Conservation (phyloP, 2,888 invertebrate genomes). For the Xestia xanthographa region DNA sequence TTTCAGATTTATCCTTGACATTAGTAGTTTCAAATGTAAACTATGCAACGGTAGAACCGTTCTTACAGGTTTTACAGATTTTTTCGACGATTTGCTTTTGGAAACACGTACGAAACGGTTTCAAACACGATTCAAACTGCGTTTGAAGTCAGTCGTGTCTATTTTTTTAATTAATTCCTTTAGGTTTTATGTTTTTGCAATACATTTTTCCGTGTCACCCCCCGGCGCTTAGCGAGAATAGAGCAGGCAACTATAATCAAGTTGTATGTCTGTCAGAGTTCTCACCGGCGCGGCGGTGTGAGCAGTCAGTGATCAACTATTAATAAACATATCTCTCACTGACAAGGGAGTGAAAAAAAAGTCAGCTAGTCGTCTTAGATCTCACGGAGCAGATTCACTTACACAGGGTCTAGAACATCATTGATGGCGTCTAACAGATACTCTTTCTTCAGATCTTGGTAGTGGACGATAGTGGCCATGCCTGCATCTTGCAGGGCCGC, state of each 20-base stretch:
- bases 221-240: neutral
- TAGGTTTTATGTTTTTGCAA: neutral
- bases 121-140: neutral
- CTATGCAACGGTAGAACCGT: neutral
- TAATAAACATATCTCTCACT: neutral
- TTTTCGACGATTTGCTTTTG: neutral
- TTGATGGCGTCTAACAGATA: slow-evolving; percentile 89
- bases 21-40: neutral
- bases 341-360: neutral
- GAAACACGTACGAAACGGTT: neutral
- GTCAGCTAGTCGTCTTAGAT: neutral
- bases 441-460: slow-evolving; percentile 90
- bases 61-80: neutral
- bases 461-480: slow-evolving; percentile 90
- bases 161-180: neutral
- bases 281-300: neutral
- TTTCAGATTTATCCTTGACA: slow-evolving; percentile 22
- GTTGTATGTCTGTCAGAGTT: neutral
- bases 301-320: neutral
- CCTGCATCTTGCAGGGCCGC: slow-evolving; percentile 91
- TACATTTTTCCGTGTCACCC: neutral
- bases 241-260: neutral
- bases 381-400: slow-evolving; percentile 69
- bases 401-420: slow-evolving; percentile 91
- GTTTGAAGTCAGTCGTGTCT: neutral